These are phyloP conservation scores for Isichthys henryi DNA, from an alignment of 2,113 vertebrate genomes.

Conservation along the genomic window DNA sequence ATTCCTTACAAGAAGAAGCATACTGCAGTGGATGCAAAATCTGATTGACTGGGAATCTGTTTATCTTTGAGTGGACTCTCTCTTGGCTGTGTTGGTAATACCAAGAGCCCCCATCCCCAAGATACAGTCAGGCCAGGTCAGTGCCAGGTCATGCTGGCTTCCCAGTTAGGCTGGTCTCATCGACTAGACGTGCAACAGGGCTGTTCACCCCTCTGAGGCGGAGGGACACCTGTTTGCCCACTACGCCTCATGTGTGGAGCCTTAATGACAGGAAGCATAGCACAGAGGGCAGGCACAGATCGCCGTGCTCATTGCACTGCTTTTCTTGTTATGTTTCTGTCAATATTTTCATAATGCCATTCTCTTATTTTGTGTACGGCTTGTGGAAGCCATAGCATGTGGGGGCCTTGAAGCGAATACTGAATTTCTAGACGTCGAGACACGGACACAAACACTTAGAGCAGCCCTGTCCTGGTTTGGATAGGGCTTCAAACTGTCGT, in stretches of 20 bases:
- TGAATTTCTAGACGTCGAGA: not conserved
- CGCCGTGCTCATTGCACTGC: not conserved
- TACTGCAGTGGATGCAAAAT: not conserved
- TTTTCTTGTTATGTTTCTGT: not conserved
- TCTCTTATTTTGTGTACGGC: not conserved
- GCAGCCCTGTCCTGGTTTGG: not conserved
- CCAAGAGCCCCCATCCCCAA: not conserved
- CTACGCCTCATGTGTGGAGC: not conserved
- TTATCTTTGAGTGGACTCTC: not conserved
- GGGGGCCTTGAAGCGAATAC: not conserved
- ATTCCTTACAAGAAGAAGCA: not conserved
- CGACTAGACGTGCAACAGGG: not conserved
- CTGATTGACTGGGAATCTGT: not conserved
- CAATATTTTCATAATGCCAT: not conserved
- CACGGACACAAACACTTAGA: not conserved
- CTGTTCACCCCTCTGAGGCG: not conserved
- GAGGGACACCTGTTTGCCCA: not conserved
- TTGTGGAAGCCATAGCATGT: not conserved
- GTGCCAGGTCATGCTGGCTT: not conserved
- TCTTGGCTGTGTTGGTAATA: not conserved
- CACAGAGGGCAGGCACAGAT: not conserved
- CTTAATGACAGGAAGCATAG: not conserved
- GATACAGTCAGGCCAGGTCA: not conserved
- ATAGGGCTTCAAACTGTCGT: not conserved
- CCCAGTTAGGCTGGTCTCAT: not conserved